Conservation (phyloP, 2,113 vertebrate genomes). For the Corythornis vintsioides region DNA sequence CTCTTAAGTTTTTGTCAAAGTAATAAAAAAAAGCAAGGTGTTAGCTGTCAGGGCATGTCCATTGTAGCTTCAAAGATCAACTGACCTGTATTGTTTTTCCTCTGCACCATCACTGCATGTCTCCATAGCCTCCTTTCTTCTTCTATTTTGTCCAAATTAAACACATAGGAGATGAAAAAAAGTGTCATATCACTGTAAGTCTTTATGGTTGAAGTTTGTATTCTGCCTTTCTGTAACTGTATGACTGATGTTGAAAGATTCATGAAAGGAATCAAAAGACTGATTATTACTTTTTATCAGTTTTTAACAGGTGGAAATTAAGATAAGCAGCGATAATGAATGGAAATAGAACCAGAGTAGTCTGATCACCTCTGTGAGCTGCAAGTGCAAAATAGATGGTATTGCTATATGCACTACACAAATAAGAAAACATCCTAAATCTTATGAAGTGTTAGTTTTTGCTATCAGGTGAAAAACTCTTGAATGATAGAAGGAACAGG, state of each 20-base stretch:
- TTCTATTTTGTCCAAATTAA: not conserved
- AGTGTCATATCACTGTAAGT: accelerated
- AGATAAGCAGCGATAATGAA: not conserved
- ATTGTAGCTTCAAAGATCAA: not conserved
- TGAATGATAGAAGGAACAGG: not conserved
- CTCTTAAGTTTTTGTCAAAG: not conserved
- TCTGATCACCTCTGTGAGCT: not conserved
- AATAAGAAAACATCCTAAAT: not conserved
- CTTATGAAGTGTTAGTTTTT: not conserved
- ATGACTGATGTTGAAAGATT: not conserved
- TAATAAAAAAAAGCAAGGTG: not conserved
- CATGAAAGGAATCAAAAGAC: not conserved
- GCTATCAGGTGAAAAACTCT: not conserved
- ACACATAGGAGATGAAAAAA: not conserved
- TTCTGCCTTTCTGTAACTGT: not conserved
- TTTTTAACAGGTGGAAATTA: not conserved
- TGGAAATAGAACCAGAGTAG: not conserved
- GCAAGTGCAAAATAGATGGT: not conserved
- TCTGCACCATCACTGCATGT: not conserved
- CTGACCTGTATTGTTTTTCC: not conserved
- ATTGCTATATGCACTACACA: accelerated
- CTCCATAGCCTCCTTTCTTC: not conserved
- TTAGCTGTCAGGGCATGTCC: not conserved
- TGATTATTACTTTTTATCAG: not conserved
- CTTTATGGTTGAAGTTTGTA: not conserved